phyloP scores from a whole-genome alignment of 2,113 vertebrate species.

The Varanus salvator region DNA sequence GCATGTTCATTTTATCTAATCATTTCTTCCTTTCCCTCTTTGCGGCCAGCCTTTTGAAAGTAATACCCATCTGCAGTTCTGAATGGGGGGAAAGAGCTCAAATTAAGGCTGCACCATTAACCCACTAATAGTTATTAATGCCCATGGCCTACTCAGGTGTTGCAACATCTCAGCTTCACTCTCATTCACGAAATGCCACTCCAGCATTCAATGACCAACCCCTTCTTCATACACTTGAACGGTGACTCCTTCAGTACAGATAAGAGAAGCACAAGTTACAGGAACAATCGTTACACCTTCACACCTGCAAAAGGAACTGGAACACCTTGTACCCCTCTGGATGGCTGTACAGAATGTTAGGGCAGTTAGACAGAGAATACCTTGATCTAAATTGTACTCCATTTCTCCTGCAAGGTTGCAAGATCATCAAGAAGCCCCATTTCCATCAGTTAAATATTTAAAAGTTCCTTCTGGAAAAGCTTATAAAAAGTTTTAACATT shows the following conservation, averaged over 20 bases:
- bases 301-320: conserved; percentile 24
- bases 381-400: background rate
- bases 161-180: too few species aligned
- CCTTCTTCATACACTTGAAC: conserved; percentile 24
- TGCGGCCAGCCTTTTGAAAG: background rate
- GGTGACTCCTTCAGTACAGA: conserved; percentile 11
- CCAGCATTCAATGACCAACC: background rate
- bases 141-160: background rate
- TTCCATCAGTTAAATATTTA: too few species aligned
- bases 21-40: background rate
- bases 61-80: too few species aligned
- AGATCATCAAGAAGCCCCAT: background rate
- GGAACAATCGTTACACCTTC: conserved; percentile 7
- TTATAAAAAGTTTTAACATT: background rate
- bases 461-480: background rate
- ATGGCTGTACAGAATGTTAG: background rate
- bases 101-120: background rate
- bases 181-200: background rate
- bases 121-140: accelerated
- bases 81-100: background rate
- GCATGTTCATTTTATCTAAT: background rate
- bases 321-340: conserved; percentile 7
- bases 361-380: too few species aligned
- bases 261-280: conserved; percentile 21
- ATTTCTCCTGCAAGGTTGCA: background rate